These are phyloP conservation scores for Leptosomus discolor DNA, from an alignment of 2,113 vertebrate genomes.

Conservation along the genomic window DNA sequence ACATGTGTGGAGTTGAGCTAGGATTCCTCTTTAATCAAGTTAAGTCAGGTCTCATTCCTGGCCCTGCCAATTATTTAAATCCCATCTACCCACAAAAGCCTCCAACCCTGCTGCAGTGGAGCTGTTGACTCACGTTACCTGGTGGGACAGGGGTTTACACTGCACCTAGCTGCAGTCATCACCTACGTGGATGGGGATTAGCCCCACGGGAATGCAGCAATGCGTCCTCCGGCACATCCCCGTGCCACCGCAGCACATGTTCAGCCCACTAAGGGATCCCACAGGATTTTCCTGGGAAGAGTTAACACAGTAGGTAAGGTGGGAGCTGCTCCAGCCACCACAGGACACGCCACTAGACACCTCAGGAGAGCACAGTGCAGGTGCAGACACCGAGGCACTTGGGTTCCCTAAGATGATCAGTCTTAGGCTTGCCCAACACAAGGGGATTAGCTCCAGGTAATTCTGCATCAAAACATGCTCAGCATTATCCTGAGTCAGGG, in stretches of 20 bases:
- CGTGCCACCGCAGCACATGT: fast-evolving
- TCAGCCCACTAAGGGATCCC: background rate
- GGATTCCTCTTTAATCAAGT: background rate
- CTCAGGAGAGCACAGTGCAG: fast-evolving
- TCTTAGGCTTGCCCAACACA: background rate
- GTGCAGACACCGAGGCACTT: background rate
- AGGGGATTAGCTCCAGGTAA: background rate
- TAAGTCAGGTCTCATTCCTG: background rate
- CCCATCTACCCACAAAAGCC: background rate
- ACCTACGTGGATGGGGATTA: fast-evolving
- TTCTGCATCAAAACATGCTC: background rate
- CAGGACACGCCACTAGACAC: background rate
- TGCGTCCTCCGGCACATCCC: background rate
- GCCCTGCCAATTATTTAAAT: conserved; percentile 23
- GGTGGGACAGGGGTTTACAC: background rate
- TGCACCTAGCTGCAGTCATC: background rate
- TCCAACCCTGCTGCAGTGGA: background rate
- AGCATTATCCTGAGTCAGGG: background rate
- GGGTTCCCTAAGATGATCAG: background rate
- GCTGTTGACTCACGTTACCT: background rate
- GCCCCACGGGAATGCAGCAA: background rate
- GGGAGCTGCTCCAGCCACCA: background rate
- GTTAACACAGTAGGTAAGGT: background rate
- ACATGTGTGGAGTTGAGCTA: background rate
- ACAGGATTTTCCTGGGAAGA: background rate